phyloP scores from a whole-genome alignment of 2,797 vertebrate genomes.

The Poecile montanus region DNA sequence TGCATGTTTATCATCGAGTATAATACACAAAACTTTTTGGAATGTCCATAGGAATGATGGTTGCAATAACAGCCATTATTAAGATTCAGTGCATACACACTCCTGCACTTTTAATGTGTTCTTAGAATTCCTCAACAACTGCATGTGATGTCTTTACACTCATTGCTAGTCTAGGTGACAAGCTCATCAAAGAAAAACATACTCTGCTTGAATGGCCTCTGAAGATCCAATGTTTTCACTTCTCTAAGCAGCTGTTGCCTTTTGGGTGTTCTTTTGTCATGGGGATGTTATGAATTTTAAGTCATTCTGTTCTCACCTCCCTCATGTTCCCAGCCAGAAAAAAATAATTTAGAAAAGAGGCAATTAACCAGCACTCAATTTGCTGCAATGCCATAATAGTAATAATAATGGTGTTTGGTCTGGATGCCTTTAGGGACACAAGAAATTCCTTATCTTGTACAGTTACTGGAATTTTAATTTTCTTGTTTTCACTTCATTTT shows the following conservation, averaged over 20 bases:
- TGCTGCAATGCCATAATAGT: neutral
- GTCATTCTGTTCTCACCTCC: neutral
- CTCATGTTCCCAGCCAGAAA: neutral
- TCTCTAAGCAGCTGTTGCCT: slow-evolving; percentile 26
- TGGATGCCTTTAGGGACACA: neutral
- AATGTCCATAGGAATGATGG: fast-evolving
- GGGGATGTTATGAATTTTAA: slow-evolving; percentile 17
- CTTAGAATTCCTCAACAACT: neutral
- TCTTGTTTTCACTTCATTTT: slow-evolving; percentile 4
- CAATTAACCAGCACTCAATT: neutral
- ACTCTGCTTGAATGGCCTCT: neutral
- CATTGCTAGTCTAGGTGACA: neutral
- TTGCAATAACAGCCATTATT: neutral
- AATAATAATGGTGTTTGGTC: neutral
- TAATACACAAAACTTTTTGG: neutral
- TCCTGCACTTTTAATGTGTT: neutral
- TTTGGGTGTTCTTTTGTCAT: slow-evolving; percentile 7
- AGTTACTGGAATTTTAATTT: slow-evolving; percentile 1
- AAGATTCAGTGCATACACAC: neutral
- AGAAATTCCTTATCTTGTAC: slow-evolving; percentile 16
- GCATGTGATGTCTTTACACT: neutral
- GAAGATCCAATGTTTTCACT: neutral
- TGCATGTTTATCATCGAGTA: neutral
- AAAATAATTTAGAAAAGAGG: neutral
- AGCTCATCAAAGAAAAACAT: neutral